These are phyloP conservation scores for Plagodis pulveraria DNA, from an alignment of 2,888 invertebrate species.

Conservation along the genomic window DNA sequence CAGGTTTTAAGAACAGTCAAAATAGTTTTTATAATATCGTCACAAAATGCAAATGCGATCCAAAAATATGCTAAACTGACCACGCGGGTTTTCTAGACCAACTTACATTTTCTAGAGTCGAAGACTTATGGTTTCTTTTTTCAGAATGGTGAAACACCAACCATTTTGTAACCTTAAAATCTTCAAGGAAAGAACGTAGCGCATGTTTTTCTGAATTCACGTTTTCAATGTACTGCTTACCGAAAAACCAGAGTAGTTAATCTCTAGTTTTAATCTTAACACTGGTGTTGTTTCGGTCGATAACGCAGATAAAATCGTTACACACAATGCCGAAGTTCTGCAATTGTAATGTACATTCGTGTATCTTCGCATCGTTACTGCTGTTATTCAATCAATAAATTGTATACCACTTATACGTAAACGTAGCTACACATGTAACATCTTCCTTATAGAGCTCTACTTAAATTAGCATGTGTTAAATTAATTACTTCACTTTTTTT, in stretches of 20 bases:
- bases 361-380: conserved; percentile 39
- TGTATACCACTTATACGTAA: conserved; percentile 34
- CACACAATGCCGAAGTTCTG: conserved; percentile 41
- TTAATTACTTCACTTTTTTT: too few relatives aligned
- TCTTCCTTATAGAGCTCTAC: not conserved
- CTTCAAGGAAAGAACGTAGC: too few relatives aligned
- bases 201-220: too few relatives aligned
- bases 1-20: too few relatives aligned
- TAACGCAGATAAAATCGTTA: conserved; percentile 70
- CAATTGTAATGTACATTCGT: conserved; percentile 41
- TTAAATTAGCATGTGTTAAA: not conserved
- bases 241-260: conserved; percentile 5
- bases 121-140: too few relatives aligned
- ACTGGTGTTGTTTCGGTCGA: conserved; percentile 65
- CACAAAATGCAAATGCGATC: too few relatives aligned
- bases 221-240: conserved; percentile 3
- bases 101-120: too few relatives aligned
- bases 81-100: too few relatives aligned
- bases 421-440: conserved; percentile 12
- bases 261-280: conserved; percentile 38
- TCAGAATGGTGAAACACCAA: too few relatives aligned
- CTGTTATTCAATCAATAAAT: conserved; percentile 46
- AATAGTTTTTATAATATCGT: too few relatives aligned
- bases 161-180: too few relatives aligned
- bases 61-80: too few relatives aligned